These are phyloP conservation scores for Symphodus melops DNA, from an alignment of 2,113 vertebrate species.

Conservation along the genomic window DNA sequence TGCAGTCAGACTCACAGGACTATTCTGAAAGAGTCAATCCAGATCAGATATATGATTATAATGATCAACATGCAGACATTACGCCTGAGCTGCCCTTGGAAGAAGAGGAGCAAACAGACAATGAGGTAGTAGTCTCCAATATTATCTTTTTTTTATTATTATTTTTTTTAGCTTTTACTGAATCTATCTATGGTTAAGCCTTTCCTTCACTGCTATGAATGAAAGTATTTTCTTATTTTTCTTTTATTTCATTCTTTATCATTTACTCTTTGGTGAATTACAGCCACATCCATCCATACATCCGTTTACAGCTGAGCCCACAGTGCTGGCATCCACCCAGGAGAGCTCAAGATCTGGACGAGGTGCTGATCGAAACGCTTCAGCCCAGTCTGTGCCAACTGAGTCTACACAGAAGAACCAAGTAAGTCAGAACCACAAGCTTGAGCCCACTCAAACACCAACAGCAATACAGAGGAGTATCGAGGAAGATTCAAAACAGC, in stretches of 20 bases:
- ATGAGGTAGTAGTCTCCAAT: neutral
- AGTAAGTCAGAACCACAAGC: neutral
- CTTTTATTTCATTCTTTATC: neutral
- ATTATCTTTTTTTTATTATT: too few relatives aligned
- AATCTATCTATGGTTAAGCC: too few relatives aligned
- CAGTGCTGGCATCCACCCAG: neutral
- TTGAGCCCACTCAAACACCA: neutral
- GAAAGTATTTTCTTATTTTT: neutral
- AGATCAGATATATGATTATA: constrained; percentile 29
- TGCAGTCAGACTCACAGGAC: neutral
- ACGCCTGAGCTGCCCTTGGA: neutral
- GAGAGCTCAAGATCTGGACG: constrained; percentile 34
- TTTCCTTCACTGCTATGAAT: too few relatives aligned
- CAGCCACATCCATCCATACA: constrained; percentile 5
- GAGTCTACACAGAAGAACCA: neutral
- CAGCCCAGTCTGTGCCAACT: neutral
- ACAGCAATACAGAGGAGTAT: neutral
- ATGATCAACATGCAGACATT: neutral
- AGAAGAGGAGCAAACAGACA: neutral
- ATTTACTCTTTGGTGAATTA: constrained; percentile 4
- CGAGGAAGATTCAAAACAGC: neutral
- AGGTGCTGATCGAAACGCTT: neutral
- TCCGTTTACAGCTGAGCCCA: neutral
- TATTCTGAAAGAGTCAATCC: neutral
- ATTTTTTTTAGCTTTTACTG: too few relatives aligned